Base-by-base conservation (phyloP, 2,797 vertebrate genomes). In the Eupleurogrammus muticus region DNA sequence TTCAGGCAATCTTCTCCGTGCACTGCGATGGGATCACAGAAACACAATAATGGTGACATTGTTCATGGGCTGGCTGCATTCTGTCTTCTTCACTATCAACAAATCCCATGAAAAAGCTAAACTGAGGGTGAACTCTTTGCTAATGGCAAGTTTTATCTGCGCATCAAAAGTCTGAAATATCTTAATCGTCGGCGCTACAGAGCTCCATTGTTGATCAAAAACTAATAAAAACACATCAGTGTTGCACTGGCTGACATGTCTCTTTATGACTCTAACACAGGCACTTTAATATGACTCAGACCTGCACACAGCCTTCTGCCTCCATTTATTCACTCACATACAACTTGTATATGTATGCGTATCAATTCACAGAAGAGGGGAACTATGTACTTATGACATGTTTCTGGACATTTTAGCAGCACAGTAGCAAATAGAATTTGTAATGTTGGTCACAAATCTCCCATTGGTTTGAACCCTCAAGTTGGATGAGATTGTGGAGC, bases 31-130 rank as follows among this genome's bases (percentile, higher is more conserved):
- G 8, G 9, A 55, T 61, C 65, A 58, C n/a, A 59, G 5, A 13
- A n/a, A 35, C 11, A 48, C 23, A 20, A 83, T 51, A 82, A 83
- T 60, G 60, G 42, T 17, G 21, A 69, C 2, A 63, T 60, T 85
- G 79, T 88, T 82, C 63, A 48, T 20, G 14, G 32, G 58, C 63
- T 58, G 24, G 9, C n/a, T 44, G 55, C 47, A 16, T 38, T 70
- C 46, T 35, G 2, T 20, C 23, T 19, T 56, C 47, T 54, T 44
- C 4, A 21, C 14, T 59, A 12, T 63, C 20, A 56, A 23, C 2
- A 69, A 55, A 55, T 47, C 4, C 12, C 2, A 13, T 19, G 9
- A 59, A 55, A 20, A 71, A 55, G 19, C 20, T 14, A 53, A 54
- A n/a, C 35, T 6, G 1, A 44, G 40, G 5, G 2, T n/a, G 5